Evolutionary conservation across 2,888 invertebrate genomes (phyloP).

Genomic region (Atrina japonica): DNA sequence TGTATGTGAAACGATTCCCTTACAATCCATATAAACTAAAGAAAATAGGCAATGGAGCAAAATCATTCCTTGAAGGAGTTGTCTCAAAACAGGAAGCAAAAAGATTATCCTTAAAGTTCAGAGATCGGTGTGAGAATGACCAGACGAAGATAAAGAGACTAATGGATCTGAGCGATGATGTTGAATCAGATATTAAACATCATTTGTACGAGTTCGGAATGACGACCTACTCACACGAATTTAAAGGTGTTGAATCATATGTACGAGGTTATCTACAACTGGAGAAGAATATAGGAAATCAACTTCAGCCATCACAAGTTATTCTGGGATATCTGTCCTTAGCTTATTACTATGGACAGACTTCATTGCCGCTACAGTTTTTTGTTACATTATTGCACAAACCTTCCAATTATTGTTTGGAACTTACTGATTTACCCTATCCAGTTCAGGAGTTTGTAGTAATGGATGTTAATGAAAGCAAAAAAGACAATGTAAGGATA

Average conservation of each 20-base stretch:
- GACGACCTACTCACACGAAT: constrained; percentile 48
- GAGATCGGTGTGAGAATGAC: constrained; percentile 30
- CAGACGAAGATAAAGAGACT: constrained; percentile 11
- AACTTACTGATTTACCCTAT: constrained; percentile 45
- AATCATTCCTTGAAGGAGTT: constrained; percentile 40
- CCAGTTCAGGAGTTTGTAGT: constrained; percentile 49
- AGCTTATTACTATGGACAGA: constrained; percentile 39
- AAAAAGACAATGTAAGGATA: constrained; percentile 43
- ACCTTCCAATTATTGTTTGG: constrained; percentile 37
- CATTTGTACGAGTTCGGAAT: constrained; percentile 54
- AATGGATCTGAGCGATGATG: constrained; percentile 11
- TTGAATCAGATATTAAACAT: background rate
- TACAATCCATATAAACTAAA: constrained; percentile 15
- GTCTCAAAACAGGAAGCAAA: constrained; percentile 52
- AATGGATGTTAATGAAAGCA: constrained; percentile 38
- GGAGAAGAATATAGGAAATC: background rate
- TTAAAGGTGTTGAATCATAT: constrained; percentile 47
- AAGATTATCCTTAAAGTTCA: constrained; percentile 34
- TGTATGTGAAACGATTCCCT: constrained; percentile 54
- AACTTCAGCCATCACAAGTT: constrained; percentile 32
- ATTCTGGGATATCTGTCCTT: constrained; percentile 33
- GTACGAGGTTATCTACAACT: constrained; percentile 44
- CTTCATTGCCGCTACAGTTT: constrained; percentile 35
- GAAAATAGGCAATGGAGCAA: too few relatives aligned
- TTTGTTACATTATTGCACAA: constrained; percentile 42